These are phyloP conservation scores for Dendrocincla tyrannina DNA, from an alignment of 2,797 vertebrate species.

Conservation along the genomic window DNA sequence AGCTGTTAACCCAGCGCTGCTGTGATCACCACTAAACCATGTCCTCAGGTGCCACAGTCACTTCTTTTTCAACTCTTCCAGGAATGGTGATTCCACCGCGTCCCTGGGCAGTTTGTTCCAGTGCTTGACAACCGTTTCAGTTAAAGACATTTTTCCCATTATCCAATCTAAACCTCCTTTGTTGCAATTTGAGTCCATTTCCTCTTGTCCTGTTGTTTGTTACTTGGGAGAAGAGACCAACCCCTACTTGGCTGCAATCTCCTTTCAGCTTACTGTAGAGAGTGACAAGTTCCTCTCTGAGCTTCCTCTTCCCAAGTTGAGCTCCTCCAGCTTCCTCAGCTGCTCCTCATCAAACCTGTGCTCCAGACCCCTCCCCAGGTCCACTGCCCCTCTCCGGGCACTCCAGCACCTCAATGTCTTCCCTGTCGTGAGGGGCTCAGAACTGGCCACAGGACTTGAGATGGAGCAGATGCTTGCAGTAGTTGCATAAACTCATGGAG, in stretches of 20 bases:
- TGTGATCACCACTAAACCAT: background rate
- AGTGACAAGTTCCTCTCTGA: rapidly evolving
- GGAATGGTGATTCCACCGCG: background rate
- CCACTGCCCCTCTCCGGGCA: rapidly evolving
- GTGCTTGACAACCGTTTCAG: background rate
- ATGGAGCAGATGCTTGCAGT: background rate
- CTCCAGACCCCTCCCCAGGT: background rate
- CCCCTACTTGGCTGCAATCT: rapidly evolving
- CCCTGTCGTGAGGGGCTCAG: rapidly evolving
- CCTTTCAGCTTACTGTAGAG: background rate
- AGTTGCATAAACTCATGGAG: background rate
- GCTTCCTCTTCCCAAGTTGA: background rate
- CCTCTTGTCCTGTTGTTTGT: background rate
- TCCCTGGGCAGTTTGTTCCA: background rate
- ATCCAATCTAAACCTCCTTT: background rate
- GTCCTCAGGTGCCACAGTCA: rapidly evolving
- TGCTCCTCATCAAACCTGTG: background rate
- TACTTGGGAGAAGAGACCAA: background rate
- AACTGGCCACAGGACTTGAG: background rate
- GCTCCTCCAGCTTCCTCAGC: background rate
- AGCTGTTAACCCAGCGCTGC: background rate
- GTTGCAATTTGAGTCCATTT: background rate
- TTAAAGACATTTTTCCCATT: background rate
- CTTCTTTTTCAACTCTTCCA: background rate
- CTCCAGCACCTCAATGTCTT: rapidly evolving